Evolutionary conservation across 2,113 vertebrate genomes (phyloP), one percentile per base, ranked within the genome.

Genomic region (Crotalus viridis): DNA sequence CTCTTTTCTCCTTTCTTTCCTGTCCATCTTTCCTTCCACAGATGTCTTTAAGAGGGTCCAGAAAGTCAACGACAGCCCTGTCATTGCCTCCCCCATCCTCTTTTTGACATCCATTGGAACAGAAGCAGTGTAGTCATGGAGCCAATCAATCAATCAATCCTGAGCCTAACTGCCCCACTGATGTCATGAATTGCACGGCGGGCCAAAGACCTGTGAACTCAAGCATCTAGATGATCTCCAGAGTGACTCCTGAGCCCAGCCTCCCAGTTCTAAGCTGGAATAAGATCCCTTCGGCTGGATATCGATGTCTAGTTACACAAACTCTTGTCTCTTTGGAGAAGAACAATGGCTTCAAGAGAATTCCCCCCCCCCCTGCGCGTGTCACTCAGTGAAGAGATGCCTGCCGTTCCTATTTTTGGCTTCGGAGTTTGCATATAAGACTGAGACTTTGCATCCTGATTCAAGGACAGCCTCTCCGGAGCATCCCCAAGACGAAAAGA

Each of bases 351-450:
- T 59, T 92, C 54, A 54, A 19, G 43, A 89, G 93, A 90, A 92
- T 94, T 89, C 26, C 87, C 15, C 28, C 28, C 28, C 28, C 28
- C 69, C n/a, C 15, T 2, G 39, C 39, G 39, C 2, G 26, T 17
- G 22, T 13, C 21, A 52, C 48, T 10, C 12, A 56, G 10, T 48
- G 10, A 24, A 88, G 64, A 85, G 51, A 19, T 87, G 85, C 9
- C 17, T 5, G 39, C 52, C 6, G 28, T 92, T 92, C 91, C 93
- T 94, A 94, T 94, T 94, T 94, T 88, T 51, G 91, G 91, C 54
- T 85, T 85, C 57, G 6, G 85, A 26, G 85, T 92, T 46, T 51
- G 55, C 39, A 90, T 92, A 94, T 85, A 94, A 90, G 54, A 22
- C 43, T 17, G n/a, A 10, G 12, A 64, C 22, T 43, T 56, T 57